Conservation (phyloP, 2,797 vertebrate species). For the Leptodactylus fallax region DNA sequence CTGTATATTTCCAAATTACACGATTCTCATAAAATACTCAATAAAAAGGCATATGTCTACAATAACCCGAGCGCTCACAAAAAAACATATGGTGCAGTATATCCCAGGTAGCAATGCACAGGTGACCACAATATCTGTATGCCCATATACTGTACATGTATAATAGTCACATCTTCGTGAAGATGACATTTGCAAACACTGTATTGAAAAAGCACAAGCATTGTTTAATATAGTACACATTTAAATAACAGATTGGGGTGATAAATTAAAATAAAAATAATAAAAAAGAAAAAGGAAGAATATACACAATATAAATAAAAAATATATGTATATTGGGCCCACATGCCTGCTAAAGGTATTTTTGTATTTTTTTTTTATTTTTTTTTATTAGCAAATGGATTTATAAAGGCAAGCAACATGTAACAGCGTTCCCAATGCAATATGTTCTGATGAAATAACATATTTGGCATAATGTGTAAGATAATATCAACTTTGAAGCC, state of each 20-base stretch:
- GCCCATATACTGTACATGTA: not conserved
- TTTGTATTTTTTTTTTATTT: not conserved
- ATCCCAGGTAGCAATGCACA: not conserved
- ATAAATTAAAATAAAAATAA: constrained; percentile 32
- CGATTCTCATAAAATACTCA: not conserved
- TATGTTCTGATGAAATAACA: constrained; percentile 15
- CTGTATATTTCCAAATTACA: constrained; percentile 1
- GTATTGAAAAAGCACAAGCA: constrained; percentile 6
- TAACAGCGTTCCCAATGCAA: constrained; percentile 27
- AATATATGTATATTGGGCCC: not conserved
- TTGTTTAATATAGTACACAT: constrained; percentile 44
- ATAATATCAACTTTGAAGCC: not conserved
- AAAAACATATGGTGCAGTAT: not conserved
- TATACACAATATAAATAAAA: constrained; percentile 40
- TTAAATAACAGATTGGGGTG: constrained; percentile 26
- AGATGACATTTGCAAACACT: not conserved
- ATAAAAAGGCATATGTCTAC: not conserved
- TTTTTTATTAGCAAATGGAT: constrained; percentile 25
- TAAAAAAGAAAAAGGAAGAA: constrained; percentile 14
- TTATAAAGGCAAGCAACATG: constrained; percentile 39
- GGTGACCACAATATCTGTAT: not conserved
- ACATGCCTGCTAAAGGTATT: constrained; percentile 10
- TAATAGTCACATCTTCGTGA: not conserved
- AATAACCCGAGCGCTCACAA: no score
- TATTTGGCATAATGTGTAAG: constrained; percentile 20